These are phyloP conservation scores for Saxidomus purpurata DNA, from an alignment of 1,140 invertebrate genomes.

Conservation along the genomic window DNA sequence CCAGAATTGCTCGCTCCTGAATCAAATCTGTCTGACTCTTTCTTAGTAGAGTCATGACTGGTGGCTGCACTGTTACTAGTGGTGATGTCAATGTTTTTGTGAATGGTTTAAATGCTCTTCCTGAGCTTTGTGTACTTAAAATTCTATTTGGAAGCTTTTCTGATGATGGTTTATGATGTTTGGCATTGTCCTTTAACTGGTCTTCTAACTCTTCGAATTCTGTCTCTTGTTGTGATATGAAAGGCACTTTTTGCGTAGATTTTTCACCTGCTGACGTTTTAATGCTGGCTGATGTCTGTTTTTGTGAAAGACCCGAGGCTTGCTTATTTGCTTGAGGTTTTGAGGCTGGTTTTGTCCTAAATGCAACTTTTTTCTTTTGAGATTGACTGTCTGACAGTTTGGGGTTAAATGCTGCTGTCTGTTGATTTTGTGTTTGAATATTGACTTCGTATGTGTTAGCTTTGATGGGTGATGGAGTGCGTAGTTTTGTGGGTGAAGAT, in stretches of 20 bases:
- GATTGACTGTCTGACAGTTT: not conserved
- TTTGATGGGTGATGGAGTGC: constrained; percentile 9
- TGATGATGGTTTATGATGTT: not conserved
- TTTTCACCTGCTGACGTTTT: not conserved
- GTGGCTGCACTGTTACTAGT: not conserved
- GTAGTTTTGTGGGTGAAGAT: constrained; percentile 31
- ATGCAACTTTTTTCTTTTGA: not conserved
- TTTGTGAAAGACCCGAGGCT: not conserved
- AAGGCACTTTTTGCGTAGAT: not conserved
- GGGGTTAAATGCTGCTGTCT: not conserved
- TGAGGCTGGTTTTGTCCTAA: not conserved
- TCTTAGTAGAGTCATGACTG: not conserved
- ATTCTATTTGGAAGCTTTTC: not conserved
- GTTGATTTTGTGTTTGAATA: not conserved
- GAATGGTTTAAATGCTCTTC: not conserved
- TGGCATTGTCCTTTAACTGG: not conserved
- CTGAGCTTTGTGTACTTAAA: not conserved
- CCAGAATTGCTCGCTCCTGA: not conserved
- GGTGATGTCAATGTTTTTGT: not conserved
- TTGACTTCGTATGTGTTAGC: not conserved
- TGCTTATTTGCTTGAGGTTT: not conserved
- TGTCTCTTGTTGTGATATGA: not conserved
- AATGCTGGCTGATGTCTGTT: not conserved
- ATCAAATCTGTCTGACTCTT: constrained; percentile 10
- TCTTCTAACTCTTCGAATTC: not conserved